These are phyloP conservation scores for Callyntrura sp. DNA, from an alignment of 2,888 invertebrate genomes.

Conservation along the genomic window DNA sequence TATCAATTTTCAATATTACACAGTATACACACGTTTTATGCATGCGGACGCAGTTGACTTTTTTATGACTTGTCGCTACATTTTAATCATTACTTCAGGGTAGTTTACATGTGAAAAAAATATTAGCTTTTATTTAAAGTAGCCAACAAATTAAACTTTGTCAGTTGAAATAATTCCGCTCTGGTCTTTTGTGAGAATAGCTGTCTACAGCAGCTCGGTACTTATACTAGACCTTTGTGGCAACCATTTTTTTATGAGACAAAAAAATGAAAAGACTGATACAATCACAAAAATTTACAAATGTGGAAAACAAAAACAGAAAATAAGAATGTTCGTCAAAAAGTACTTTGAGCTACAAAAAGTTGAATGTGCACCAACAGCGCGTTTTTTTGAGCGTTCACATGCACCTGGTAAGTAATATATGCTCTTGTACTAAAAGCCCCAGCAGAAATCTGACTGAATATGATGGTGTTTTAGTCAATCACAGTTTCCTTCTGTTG, in stretches of 20 bases:
- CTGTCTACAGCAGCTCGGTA: not conserved
- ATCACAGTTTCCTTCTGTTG: constrained; percentile 33
- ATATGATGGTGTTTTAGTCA: constrained; percentile 33
- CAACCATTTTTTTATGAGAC: not conserved
- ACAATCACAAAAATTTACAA: not conserved
- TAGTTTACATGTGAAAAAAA: not conserved
- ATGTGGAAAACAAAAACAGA: not conserved
- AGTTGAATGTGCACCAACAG: not conserved
- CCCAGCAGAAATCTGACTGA: not conserved
- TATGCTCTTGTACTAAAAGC: not conserved
- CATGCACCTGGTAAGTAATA: not conserved
- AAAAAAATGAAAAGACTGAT: not conserved
- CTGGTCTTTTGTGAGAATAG: not conserved
- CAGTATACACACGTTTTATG: not conserved
- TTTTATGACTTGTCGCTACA: constrained; percentile 60
- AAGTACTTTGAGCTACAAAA: not conserved
- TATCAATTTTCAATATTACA: constrained; percentile 25
- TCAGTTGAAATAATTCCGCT: constrained; percentile 4
- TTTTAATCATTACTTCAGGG: constrained; percentile 38
- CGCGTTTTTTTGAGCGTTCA: not conserved
- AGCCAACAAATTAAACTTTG: constrained; percentile 11
- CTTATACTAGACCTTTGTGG: not conserved
- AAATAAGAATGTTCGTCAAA: not conserved
- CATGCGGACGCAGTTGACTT: constrained; percentile 15
- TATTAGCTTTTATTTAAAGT: constrained; percentile 21